A percentile compares a stretch with the other conserved stretches of the same genome.
Conservation (phyloP, 2,797 vertebrate genomes). For the Hydrophis major region DNA sequence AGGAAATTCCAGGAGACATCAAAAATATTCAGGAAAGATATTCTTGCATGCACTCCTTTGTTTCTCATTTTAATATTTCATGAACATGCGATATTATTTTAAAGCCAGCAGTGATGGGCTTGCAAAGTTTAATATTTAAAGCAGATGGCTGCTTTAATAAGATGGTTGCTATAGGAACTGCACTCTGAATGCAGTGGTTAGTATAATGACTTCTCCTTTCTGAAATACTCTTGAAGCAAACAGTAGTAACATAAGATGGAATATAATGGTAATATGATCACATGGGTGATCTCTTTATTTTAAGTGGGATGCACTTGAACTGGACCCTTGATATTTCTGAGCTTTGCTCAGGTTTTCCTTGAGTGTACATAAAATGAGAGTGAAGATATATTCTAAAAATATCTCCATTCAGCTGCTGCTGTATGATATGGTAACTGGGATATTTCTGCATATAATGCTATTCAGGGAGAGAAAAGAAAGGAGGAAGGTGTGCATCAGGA, state of each 20-base stretch:
- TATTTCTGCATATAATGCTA: background rate
- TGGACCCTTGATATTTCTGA: constrained; percentile 60
- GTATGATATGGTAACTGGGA: background rate
- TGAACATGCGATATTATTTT: constrained; percentile 74
- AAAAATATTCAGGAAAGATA: constrained; percentile 26
- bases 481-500: background rate
- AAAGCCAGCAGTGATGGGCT: constrained; percentile 65
- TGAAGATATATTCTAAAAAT: constrained; percentile 34
- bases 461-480: background rate
- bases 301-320: constrained; percentile 36
- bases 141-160: constrained; percentile 85
- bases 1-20: constrained; percentile 14
- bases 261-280: constrained; percentile 38
- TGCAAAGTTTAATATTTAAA: constrained; percentile 83
- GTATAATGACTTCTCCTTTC: constrained; percentile 74
- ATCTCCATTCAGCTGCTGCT: background rate
- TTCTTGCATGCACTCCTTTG: constrained; percentile 57
- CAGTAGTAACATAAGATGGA: constrained; percentile 37
- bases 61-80: constrained; percentile 76
- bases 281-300: constrained; percentile 44
- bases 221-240: constrained; percentile 75
- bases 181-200: constrained; percentile 80
- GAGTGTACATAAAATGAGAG: constrained; percentile 48
- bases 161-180: constrained; percentile 82
- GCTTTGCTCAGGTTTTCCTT: constrained; percentile 52